Evolutionary conservation across 2,888 invertebrate species (phyloP), one percentile per base, ranked within the genome.

Genomic region (Eupithecia abbreviata): DNA sequence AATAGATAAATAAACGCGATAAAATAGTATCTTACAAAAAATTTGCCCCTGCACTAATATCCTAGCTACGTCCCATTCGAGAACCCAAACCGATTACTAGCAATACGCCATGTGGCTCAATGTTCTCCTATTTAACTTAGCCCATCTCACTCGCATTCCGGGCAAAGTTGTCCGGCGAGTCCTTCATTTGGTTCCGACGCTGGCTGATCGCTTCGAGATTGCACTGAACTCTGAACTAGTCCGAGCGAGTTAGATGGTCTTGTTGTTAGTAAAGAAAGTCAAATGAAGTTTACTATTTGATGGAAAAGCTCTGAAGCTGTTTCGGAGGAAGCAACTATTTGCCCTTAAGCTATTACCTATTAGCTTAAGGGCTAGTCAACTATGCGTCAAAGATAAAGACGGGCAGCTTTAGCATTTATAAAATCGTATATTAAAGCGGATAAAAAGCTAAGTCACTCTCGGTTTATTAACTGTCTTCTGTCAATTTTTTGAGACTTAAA

Each of bases 111-210:
- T 72, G 71, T 74, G 75, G 80, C 79, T 82, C 85, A 82, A 86
- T 86, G 82, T 80, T 82, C 80, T 80, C 82, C 84, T 88, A 90
- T 90, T 89, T 88, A 89, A 91, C 87, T 90, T 89, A 84, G 79
- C 79, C 83, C 81, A 83, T 86, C 85, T 81, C 81, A 79, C 72
- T 72, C 81, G 74, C 68, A 82, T 84, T 83, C 76, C 75, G 67
- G 77, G 71, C 71, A 77, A 87, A 89, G 83, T 89, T 86, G 65
- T 73, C 45, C 76, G 43, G 71, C 72, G 49, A 81, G 81, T 84
- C 83, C 83, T 85, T 82, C 84, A 84, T 85, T 85, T 85, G 82
- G 82, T 83, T 80, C 83, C 83, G 72, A 73, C 45, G 71, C 73
- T 81, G 82, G 62, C 81, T 85, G 85, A 87, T 87, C 80, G 84